phyloP scores from a whole-genome alignment of 2,888 invertebrate genomes.

The Andrena chrysosceles region DNA sequence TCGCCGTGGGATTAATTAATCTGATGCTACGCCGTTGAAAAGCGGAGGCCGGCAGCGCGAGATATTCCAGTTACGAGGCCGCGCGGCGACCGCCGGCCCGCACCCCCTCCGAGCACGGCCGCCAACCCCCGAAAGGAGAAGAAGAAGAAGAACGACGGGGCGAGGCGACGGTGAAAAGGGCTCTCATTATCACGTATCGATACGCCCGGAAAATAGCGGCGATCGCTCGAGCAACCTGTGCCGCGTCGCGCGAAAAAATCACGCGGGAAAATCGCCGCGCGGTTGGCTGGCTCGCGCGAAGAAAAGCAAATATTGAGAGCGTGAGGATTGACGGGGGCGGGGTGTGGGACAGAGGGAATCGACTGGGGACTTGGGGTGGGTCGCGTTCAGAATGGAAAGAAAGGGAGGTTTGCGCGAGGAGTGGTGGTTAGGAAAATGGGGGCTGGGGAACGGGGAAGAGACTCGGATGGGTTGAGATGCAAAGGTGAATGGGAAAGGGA shows the following conservation, averaged over 20 bases:
- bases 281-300: constrained; percentile 39
- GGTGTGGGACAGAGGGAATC: not conserved
- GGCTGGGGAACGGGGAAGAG: constrained; percentile 17
- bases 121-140: too few species aligned
- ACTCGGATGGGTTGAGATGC: constrained; percentile 3
- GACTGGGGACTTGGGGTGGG: constrained; percentile 11
- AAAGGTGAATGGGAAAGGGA: constrained; percentile 21
- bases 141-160: constrained; percentile 31
- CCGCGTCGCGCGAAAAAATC: constrained; percentile 41
- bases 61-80: constrained; percentile 49
- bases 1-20: constrained; percentile 56
- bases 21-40: constrained; percentile 46
- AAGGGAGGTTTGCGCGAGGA: constrained; percentile 31
- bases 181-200: constrained; percentile 82
- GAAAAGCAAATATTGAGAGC: constrained; percentile 67
- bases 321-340: constrained; percentile 26
- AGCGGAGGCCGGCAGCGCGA: constrained; percentile 17
- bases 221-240: constrained; percentile 31
- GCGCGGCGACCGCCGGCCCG: constrained; percentile 22
- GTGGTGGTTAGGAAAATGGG: constrained; percentile 28
- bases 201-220: constrained; percentile 78
- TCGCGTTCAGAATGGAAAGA: constrained; percentile 18
- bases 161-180: constrained; percentile 75
- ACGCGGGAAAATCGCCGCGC: constrained; percentile 38
- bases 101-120: constrained; percentile 3